phyloP scores from a whole-genome alignment of 2,797 vertebrate species.

The Botia kubotai region DNA sequence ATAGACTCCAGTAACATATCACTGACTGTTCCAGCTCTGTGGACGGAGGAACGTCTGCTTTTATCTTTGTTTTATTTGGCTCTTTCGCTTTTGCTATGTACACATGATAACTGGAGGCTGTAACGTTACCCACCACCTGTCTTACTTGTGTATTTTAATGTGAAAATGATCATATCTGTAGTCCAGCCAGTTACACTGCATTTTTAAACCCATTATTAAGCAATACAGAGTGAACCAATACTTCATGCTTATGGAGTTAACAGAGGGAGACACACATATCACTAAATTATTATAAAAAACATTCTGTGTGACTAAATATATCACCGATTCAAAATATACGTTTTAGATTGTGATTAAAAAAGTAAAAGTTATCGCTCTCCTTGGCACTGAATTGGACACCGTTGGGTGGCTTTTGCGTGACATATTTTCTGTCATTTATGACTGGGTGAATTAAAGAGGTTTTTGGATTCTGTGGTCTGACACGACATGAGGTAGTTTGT shows the following conservation, averaged over 20 bases:
- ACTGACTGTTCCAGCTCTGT: neutral
- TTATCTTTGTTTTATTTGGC: slow-evolving; percentile 13
- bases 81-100: slow-evolving; percentile 18
- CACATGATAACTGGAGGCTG: slow-evolving; percentile 9
- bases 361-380: neutral
- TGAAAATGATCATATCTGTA: too few relatives aligned
- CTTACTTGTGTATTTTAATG: neutral
- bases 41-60: neutral
- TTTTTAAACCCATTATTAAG: too few relatives aligned
- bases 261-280: too few relatives aligned
- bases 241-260: too few relatives aligned
- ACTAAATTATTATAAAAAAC: too few relatives aligned
- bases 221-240: too few relatives aligned
- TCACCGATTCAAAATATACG: neutral
- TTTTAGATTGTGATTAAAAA: slow-evolving; percentile 30
- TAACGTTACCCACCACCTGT: neutral
- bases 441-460: neutral
- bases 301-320: too few relatives aligned
- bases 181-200: too few relatives aligned
- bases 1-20: slow-evolving; percentile 4
- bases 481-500: neutral
- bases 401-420: neutral
- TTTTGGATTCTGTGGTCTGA: neutral
- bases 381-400: neutral
- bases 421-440: slow-evolving; percentile 10